These are phyloP conservation scores for Neodiprion lecontei DNA, from an alignment of 1,140 invertebrate genomes.

Conservation along the genomic window DNA sequence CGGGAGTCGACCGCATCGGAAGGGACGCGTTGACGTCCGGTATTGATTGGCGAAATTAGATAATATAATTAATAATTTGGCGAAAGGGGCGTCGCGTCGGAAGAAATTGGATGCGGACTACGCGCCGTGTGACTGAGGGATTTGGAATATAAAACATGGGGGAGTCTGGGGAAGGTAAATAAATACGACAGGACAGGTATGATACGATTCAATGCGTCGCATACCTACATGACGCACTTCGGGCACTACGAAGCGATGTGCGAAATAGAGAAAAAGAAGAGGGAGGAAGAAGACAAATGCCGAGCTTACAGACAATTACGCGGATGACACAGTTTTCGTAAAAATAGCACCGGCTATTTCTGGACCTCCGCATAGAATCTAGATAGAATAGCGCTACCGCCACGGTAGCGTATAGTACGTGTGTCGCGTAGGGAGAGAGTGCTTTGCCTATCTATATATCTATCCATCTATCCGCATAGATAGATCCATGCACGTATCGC, in stretches of 20 bases:
- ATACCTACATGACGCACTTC: not conserved
- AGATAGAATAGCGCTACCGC: not conserved
- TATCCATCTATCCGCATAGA: no score
- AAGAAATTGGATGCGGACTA: not conserved
- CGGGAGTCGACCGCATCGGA: no score
- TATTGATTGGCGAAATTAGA: no score
- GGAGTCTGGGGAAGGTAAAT: no score
- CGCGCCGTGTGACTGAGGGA: not conserved
- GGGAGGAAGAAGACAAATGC: no score
- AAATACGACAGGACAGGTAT: no score
- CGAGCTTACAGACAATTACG: not conserved
- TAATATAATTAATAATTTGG: no score
- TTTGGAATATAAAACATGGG: not conserved
- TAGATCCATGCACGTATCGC: no score
- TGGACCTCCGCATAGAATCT: conserved; percentile 22
- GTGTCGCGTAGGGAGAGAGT: no score
- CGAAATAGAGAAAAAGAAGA: not conserved
- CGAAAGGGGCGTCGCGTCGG: not conserved
- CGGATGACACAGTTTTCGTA: conserved; percentile 28
- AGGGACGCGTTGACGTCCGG: no score
- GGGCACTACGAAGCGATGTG: not conserved
- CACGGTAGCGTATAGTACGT: no score
- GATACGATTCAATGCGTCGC: not conserved
- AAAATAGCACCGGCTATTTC: conserved; percentile 33
- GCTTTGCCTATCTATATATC: no score